A percentile compares a stretch with the other conserved stretches of the same genome.
phyloP scores from a whole-genome alignment of 2,888 invertebrate genomes.

The Eulithis testata region DNA sequence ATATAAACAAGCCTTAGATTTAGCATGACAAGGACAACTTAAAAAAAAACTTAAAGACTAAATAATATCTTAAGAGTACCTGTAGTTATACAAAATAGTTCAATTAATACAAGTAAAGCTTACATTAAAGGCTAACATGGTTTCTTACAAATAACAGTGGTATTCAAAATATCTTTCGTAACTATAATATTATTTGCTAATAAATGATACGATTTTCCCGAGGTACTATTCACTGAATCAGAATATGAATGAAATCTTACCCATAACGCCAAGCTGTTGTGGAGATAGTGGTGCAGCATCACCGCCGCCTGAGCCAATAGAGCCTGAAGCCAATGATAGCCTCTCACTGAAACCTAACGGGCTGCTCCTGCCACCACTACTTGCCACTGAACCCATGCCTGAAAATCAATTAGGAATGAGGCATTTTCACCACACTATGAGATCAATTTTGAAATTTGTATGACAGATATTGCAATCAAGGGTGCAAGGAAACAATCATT shows the following conservation, averaged over 20 bases:
- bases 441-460: too few species aligned
- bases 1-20: too few species aligned
- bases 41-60: too few species aligned
- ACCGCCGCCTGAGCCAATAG: conserved; percentile 83
- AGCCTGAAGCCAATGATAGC: conserved; percentile 88
- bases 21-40: too few species aligned
- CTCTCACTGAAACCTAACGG: conserved; percentile 87
- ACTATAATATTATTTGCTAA: conserved; percentile 46
- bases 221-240: not conserved
- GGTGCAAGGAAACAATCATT: too few species aligned
- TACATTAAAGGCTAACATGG: not conserved
- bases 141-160: conserved; percentile 26
- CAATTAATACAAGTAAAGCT: not conserved
- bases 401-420: conserved; percentile 2
- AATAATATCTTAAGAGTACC: not conserved
- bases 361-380: conserved; percentile 87
- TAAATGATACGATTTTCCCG: conserved; percentile 55
- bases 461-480: too few species aligned
- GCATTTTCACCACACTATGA: too few species aligned
- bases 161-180: conserved; percentile 33
- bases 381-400: conserved; percentile 87
- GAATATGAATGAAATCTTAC: conserved; percentile 80
- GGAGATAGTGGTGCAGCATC: conserved; percentile 90
- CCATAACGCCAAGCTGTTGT: conserved; percentile 95
- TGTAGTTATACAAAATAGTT: not conserved